These are phyloP conservation scores for Pterocles burchelli DNA, from an alignment of 2,113 vertebrate species.

Conservation along the genomic window DNA sequence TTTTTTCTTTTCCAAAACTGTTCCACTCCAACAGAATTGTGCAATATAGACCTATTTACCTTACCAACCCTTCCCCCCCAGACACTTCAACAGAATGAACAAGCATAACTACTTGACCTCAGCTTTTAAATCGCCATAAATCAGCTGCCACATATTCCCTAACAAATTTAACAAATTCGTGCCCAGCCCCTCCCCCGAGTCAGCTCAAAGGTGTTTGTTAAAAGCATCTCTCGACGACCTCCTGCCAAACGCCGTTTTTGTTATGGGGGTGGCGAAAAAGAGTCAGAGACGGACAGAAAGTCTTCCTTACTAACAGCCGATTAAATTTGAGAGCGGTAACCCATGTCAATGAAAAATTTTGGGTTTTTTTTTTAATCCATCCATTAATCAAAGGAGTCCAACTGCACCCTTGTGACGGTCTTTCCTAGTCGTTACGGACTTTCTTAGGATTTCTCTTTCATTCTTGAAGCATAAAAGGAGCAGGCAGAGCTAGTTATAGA, in stretches of 20 bases:
- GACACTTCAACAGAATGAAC: background rate
- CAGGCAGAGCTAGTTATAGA: background rate
- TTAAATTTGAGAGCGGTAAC: background rate
- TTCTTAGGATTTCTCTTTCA: background rate
- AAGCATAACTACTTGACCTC: background rate
- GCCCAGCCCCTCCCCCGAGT: slow-evolving; percentile 1
- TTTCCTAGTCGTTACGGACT: background rate
- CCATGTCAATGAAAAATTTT: background rate
- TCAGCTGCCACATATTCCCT: slow-evolving; percentile 12
- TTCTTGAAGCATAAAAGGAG: background rate
- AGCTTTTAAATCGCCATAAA: slow-evolving; percentile 19
- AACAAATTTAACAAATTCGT: slow-evolving; percentile 23
- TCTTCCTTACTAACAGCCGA: background rate
- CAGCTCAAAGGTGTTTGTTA: slow-evolving; percentile 26
- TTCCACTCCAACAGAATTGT: slow-evolving; percentile 32
- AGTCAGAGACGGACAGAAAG: background rate
- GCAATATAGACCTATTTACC: slow-evolving; percentile 56
- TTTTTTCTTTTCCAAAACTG: background rate
- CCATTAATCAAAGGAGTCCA: background rate
- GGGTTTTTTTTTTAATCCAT: background rate
- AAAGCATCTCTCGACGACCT: slow-evolving; percentile 25
- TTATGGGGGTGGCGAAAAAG: background rate
- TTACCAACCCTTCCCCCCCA: background rate
- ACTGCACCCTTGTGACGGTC: background rate
- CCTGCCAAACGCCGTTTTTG: slow-evolving; percentile 20